Base-by-base conservation (phyloP, 2,113 vertebrate species). In the Rousettus leschenaultii region DNA sequence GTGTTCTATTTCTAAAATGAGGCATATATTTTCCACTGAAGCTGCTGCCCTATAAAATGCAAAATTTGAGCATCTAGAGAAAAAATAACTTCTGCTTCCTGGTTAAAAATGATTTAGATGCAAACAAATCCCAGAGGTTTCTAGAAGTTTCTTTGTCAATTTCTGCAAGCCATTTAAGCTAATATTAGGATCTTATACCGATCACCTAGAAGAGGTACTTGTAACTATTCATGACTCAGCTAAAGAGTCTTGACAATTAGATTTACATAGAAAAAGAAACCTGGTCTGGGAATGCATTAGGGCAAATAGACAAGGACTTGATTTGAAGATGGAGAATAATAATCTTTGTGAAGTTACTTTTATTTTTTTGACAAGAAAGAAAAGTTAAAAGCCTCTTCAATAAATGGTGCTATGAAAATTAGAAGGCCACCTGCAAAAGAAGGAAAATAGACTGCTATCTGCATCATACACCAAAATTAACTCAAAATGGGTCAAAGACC, bases 101-200 rank as follows among this genome's bases (percentile, higher is more conserved):
- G 24, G 30, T 78, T 94, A 93, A 96, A 83, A 86, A 80, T 85
- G 28, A 35, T 70, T 94, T 93, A 28, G 35, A 77, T 95, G 92
- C 43, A 95, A 79, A 0, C 61, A 5, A 94, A 0, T 82, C 78
- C 35, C 80, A 6, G 0, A 84, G 24, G 33, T 26, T 10, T 61
- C 35, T 83, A 6, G 0, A 84, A 24, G 35, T 28, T 10, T 61
- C 2, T 82, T 77, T 86, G 14, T 80, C 0, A 95, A 96, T 97
- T 92, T 97, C 48, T 93, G 55, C 21, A 95, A 75, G 6, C 19
- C 18, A 38, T 28, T 51, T 95, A 95, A 88, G 35, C 65, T 55
- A 94, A 26, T 89, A 94, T 93, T 80, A 93, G 66, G 12, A 3
- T 2, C 28, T 19, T 77, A 51, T 0, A 0, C 51, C 7, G 40